Evolutionary conservation across 2,888 invertebrate species (phyloP).

Genomic region (Gortyna flavago): DNA sequence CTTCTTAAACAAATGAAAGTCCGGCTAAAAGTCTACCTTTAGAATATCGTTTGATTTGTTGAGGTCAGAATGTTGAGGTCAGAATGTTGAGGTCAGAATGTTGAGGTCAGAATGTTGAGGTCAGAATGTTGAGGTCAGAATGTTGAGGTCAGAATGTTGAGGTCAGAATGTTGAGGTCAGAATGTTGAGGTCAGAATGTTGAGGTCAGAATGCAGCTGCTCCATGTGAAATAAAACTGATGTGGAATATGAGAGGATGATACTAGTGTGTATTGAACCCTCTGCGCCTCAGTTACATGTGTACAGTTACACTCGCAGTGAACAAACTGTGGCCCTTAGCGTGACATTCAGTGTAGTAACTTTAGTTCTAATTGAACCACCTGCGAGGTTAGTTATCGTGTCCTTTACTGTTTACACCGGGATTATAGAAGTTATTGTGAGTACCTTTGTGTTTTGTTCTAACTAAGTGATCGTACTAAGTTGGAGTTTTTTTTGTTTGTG

Average conservation of each 20-base stretch:
- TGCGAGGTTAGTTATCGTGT: constrained; percentile 28
- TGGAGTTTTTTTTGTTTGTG: background rate
- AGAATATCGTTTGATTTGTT: background rate
- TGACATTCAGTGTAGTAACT: constrained; percentile 55
- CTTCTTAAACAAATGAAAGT: background rate
- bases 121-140: too few species aligned
- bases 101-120: too few species aligned
- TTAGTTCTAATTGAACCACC: constrained; percentile 41
- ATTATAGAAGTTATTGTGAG: constrained; percentile 13
- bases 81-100: too few species aligned
- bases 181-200: too few species aligned
- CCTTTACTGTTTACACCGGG: background rate
- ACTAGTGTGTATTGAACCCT: constrained; percentile 5
- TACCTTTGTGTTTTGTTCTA: constrained; percentile 7
- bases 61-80: too few species aligned
- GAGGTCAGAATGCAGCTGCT: background rate
- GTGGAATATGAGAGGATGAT: too few species aligned
- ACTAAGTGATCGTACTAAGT: background rate
- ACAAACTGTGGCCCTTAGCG: constrained; percentile 43
- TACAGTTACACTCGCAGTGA: constrained; percentile 17
- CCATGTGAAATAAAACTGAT: background rate
- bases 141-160: too few species aligned
- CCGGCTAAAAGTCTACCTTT: background rate
- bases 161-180: too few species aligned
- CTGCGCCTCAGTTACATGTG: background rate